Evolutionary conservation across 2,113 vertebrate genomes (phyloP), one percentile per base, ranked within the genome.

Genomic region (Tamias sibiricus): DNA sequence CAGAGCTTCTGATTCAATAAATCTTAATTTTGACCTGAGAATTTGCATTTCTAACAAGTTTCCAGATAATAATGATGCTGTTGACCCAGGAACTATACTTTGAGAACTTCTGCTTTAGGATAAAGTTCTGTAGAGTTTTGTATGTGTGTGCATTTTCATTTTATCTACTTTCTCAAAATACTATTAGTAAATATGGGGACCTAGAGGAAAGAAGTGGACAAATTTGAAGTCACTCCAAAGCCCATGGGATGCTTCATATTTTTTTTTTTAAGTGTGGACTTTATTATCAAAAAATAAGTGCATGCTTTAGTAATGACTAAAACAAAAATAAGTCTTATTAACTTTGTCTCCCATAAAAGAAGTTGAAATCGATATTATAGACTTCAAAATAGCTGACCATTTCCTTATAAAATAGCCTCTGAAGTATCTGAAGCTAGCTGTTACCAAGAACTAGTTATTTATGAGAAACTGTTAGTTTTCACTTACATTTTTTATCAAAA

Each of bases 401-500:
- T 91, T 62, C 19, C 35, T 77, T 94, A 47, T 37, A 47, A 77
- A 81, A 6, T 32, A 4, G 4, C 42, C 97, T 95, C 69, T 90
- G 30, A 74, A 69, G 5, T 35, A 49, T 44, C 49, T n/a, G 44
- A 68, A 86, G 7, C 52, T 74, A 81, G 0, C 9, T 49, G 4
- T 68, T 85, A 74, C n/a, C 57, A 54, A 49, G 91, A 88, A 64
- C 7, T 79, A 19, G 6, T 66, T 91, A 69, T 80, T 83, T 26
- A 40, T 17, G 5, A 87, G 24, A 92, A 90, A 76, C 6, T 30
- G 40, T 93, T 64, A 3, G 2, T 66, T 90, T 96, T 84, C 82
- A 81, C 2, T 64, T 8, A 62, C 37, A 26, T 94, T 89, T 88
- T 93, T 90, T 0, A 79, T 96, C 44, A 90, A 91, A 95, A 91